phyloP scores from a whole-genome alignment of 2,797 vertebrate genomes.

The Takifugu ocellatus region DNA sequence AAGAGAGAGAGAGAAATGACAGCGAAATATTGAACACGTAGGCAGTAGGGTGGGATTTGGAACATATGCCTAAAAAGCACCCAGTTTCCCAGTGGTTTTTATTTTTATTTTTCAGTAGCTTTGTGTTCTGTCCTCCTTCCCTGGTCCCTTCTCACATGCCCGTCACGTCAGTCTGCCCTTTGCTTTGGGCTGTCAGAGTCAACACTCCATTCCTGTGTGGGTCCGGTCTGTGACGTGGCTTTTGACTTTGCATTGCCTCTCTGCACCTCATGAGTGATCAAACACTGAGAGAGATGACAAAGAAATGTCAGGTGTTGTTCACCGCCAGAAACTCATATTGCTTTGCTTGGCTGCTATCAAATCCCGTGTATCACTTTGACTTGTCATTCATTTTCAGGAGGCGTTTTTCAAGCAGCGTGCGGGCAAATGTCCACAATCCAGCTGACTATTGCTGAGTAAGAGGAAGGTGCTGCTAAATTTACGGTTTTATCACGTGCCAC shows the following conservation, averaged over 20 bases:
- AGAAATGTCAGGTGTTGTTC: conserved; percentile 58
- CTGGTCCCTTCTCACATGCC: conserved; percentile 58
- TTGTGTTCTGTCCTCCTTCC: conserved; percentile 42
- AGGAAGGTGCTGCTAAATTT: conserved; percentile 56
- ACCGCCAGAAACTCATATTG: conserved; percentile 33
- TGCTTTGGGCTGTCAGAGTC: conserved; percentile 75
- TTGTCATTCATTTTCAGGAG: conserved; percentile 37
- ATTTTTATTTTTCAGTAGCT: conserved; percentile 32
- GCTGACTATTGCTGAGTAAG: conserved; percentile 43
- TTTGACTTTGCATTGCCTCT: conserved; percentile 49
- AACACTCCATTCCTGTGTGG: conserved; percentile 75
- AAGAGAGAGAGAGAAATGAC: too few species aligned
- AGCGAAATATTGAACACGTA: not conserved
- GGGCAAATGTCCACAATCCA: conserved; percentile 29
- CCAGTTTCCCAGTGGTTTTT: not conserved
- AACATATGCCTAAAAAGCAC: not conserved
- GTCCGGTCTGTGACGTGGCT: conserved; percentile 58
- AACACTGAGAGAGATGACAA: conserved; percentile 55
- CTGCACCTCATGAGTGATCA: conserved; percentile 48
- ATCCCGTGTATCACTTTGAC: conserved; percentile 3
- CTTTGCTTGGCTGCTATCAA: conserved; percentile 12
- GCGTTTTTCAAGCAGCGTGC: conserved; percentile 38
- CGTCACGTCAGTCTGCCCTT: conserved; percentile 78
- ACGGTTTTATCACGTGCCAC: conserved; percentile 41
- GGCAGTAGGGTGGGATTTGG: not conserved